These are phyloP conservation scores for Acipenser transmontanus DNA, from an alignment of 2,797 vertebrate genomes.

Conservation along the genomic window DNA sequence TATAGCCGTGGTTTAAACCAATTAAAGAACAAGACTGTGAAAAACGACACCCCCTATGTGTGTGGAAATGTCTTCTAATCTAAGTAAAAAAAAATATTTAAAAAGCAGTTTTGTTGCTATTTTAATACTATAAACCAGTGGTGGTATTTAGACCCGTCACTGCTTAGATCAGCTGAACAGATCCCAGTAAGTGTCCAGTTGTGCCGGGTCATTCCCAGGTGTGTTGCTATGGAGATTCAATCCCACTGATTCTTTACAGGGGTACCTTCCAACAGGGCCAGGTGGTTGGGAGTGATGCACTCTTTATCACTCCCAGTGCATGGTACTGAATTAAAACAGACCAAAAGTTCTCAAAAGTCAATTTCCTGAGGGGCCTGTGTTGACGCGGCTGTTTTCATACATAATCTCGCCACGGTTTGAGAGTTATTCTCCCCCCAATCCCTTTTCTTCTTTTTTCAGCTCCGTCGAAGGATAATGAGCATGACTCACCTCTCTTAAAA, in stretches of 20 bases:
- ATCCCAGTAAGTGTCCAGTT: too few species aligned
- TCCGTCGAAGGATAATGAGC: not conserved
- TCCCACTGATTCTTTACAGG: too few species aligned
- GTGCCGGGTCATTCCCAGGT: conserved; percentile 40
- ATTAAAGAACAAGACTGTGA: too few species aligned
- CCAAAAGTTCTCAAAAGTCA: conserved; percentile 36
- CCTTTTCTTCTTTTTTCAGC: not conserved
- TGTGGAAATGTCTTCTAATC: too few species aligned
- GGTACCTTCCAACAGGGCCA: conserved; percentile 46
- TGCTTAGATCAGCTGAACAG: too few species aligned
- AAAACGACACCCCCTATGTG: too few species aligned
- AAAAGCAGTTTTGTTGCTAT: too few species aligned
- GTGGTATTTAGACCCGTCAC: too few species aligned
- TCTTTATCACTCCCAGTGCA: conserved; percentile 45
- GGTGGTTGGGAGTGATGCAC: conserved; percentile 47
- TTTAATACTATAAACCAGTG: too few species aligned
- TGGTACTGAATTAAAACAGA: conserved; percentile 44
- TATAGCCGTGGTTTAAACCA: too few species aligned
- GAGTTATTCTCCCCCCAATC: not conserved
- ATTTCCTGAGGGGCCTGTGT: conserved; percentile 30
- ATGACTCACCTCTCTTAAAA: not conserved
- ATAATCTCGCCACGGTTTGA: not conserved
- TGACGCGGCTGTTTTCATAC: not conserved
- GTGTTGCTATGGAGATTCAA: conserved; percentile 34
- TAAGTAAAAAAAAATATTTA: too few species aligned